Base-by-base conservation (phyloP, 2,113 vertebrate species). In the Nematolebias whitei region DNA sequence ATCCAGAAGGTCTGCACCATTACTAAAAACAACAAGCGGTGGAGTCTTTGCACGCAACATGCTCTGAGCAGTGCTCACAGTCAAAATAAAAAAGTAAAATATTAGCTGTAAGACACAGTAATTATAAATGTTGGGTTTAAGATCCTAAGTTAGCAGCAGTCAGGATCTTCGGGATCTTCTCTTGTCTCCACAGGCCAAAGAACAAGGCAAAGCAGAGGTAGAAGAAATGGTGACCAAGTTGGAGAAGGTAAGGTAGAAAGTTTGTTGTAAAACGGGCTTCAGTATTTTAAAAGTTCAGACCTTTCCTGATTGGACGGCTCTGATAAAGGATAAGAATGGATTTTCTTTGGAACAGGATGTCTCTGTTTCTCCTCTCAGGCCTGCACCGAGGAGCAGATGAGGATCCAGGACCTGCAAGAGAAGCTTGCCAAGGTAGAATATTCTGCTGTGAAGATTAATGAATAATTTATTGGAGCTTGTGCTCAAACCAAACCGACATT, bases 371-470 rank as follows among this genome's bases (percentile, higher is more conserved):
- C n/a, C 80, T 63, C 82, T 50, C 48, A 99, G 98, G 94, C 94
- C 79, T 98, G 94, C 83, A 88, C 92, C 49, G 98, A 99, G 63
- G 96, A 99, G 89, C 96, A 97, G 79, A 84, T 87, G 63, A 99
- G 95, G 91, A 96, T 97, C 56, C 95, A 97, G 69, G 98, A 99
- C 50, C 94, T 99, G 60, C 96, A 98, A 63, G 96, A 99, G 69
- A 99, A 98, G 79, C 93, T 98, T 63, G 78, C 92, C 78, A 99
- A 99, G 95, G 97, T 99, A 90, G 90, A 24, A 32, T 23, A 58
- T 65, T 71, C 41, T 51, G 12, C 67, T 74, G 39, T 19, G 32
- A 55, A 64, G 24, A 66, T 18, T 18, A 24, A 78, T 89, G 44
- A 75, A 89, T 87, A 41, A 77, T 79, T 76, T 24, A 79, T 59